A percentile compares a stretch with the other conserved stretches of the same genome.
phyloP scores from a whole-genome alignment of 92 coral and sea anemone species.

The Phenganax marumi region DNA sequence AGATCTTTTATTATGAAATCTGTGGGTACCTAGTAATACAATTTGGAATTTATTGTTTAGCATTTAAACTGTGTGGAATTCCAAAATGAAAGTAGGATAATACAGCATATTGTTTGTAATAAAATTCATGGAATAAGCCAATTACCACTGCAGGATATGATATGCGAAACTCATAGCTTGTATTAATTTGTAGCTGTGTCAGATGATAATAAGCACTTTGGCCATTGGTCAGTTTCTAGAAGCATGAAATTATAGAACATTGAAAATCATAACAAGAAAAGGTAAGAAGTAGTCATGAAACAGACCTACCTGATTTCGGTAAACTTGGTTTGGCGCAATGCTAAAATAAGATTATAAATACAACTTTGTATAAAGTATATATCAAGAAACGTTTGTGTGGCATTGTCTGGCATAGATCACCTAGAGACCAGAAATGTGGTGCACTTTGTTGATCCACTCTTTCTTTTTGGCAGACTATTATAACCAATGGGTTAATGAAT shows the following conservation, averaged over 20 bases:
- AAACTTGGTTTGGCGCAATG: slow-evolving; percentile 24
- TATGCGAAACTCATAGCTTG: slow-evolving; percentile 75
- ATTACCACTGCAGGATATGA: slow-evolving; percentile 87
- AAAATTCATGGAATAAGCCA: neutral
- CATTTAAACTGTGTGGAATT: no score
- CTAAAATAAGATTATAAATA: slow-evolving; percentile 5
- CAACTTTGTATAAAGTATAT: neutral
- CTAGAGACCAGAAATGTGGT: neutral
- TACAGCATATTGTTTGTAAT: neutral
- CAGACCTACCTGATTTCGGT: slow-evolving; percentile 21
- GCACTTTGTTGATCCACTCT: no score
- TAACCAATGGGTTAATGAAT: no score
- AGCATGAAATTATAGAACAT: neutral
- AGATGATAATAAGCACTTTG: slow-evolving; percentile 66
- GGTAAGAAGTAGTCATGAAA: neutral
- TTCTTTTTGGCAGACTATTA: no score
- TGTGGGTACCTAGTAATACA: slow-evolving; percentile 67
- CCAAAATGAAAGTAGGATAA: no score
- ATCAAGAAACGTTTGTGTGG: neutral
- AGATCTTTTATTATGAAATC: slow-evolving; percentile 67
- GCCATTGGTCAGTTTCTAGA: slow-evolving; percentile 59
- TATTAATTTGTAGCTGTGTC: slow-evolving; percentile 54
- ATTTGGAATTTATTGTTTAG: neutral
- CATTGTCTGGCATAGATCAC: neutral
- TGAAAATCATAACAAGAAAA: neutral